Conservation (phyloP, 1,140 invertebrate species). For the Drosophila elegans region DNA sequence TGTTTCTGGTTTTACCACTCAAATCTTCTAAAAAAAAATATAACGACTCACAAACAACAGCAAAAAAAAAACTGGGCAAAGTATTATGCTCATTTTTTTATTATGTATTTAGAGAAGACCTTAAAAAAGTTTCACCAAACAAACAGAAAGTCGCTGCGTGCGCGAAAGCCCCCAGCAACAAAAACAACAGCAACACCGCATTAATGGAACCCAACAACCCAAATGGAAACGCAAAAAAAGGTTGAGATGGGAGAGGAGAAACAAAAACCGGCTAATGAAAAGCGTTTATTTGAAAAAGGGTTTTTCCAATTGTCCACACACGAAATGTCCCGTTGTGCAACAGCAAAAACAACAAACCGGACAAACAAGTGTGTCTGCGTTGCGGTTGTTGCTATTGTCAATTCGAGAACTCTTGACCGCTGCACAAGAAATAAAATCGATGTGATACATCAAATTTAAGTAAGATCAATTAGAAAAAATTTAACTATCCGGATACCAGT, state of each 20-base stretch:
- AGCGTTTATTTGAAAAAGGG: constrained; percentile 58
- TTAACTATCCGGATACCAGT: no score
- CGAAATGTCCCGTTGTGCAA: constrained; percentile 78
- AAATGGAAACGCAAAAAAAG: constrained; percentile 56
- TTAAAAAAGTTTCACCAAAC: constrained; percentile 80
- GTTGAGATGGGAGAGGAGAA: constrained; percentile 36
- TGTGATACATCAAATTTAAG: no score
- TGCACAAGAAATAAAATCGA: neutral
- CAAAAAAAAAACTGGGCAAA: constrained; percentile 14
- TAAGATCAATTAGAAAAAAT: no score
- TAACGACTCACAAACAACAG: constrained; percentile 14
- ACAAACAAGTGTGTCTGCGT: constrained; percentile 60
- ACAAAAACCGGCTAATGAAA: constrained; percentile 51
- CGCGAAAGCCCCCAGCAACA: constrained; percentile 65
- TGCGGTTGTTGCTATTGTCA: constrained; percentile 37
- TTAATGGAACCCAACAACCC: constrained; percentile 38
- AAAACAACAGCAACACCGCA: constrained; percentile 45
- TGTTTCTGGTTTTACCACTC: constrained; percentile 9
- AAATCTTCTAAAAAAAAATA: constrained; percentile 30
- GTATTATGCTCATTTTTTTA: constrained; percentile 57
- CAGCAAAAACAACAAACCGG: constrained; percentile 67
- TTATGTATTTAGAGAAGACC: constrained; percentile 66
- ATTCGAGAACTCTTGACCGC: constrained; percentile 53
- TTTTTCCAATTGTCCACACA: constrained; percentile 53
- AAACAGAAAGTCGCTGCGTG: constrained; percentile 71